Evolutionary conservation across 2,888 invertebrate species (phyloP).

Genomic region (Philereme vetulata): DNA sequence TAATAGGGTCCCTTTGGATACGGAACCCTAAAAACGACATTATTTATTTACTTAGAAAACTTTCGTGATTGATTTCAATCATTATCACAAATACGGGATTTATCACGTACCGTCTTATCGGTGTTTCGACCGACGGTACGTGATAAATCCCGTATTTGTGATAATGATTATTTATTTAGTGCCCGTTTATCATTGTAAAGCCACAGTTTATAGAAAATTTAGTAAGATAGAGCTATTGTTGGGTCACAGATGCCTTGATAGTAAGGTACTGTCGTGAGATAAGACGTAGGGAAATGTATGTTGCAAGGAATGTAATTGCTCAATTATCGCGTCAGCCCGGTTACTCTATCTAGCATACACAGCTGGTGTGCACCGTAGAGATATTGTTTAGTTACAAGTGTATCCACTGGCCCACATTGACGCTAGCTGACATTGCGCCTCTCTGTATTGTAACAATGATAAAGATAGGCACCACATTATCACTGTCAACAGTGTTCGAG

Average conservation of each 20-base stretch:
- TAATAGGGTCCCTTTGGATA: too few relatives aligned
- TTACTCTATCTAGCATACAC: conserved; percentile 47
- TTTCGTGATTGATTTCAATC: too few relatives aligned
- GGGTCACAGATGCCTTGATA: conserved; percentile 5
- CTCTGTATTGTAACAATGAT: conserved; percentile 30
- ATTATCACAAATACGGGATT: too few relatives aligned
- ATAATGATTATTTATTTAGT: background rate
- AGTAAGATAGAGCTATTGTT: background rate
- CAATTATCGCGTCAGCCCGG: conserved; percentile 64
- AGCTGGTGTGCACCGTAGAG: conserved; percentile 26
- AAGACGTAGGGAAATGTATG: conserved; percentile 42
- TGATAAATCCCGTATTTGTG: too few relatives aligned
- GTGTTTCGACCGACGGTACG: too few relatives aligned
- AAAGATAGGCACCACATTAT: background rate
- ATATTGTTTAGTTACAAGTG: conserved; percentile 39
- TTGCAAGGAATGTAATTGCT: conserved; percentile 71
- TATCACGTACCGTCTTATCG: too few relatives aligned
- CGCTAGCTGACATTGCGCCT: conserved; percentile 61
- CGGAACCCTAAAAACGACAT: too few relatives aligned
- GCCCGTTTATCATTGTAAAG: background rate
- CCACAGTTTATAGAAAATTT: background rate
- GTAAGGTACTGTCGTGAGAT: conserved; percentile 19
- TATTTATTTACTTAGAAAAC: too few relatives aligned
- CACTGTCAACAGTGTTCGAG: background rate
- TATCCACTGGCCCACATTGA: conserved; percentile 63